These are phyloP conservation scores for Mionectes macconnelli DNA, from an alignment of 2,113 vertebrate species.

Conservation along the genomic window DNA sequence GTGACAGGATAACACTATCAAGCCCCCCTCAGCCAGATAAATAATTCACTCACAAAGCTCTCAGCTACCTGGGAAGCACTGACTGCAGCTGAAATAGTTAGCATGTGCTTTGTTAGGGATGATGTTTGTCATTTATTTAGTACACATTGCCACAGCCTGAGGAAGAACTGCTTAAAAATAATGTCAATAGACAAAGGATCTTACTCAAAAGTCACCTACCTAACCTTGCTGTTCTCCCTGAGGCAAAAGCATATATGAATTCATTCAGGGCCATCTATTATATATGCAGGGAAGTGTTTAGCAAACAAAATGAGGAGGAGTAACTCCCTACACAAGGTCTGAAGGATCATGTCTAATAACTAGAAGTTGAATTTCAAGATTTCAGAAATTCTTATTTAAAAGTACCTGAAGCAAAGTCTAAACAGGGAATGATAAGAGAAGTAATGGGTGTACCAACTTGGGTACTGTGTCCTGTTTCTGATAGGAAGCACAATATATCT, in stretches of 20 bases:
- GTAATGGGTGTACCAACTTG: constrained; percentile 39
- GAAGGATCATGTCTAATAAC: constrained; percentile 71
- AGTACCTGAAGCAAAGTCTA: constrained; percentile 68
- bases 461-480: constrained; percentile 3
- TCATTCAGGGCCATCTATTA: constrained; percentile 69
- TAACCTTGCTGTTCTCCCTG: constrained; percentile 74
- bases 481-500: constrained; percentile 22
- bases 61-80: constrained; percentile 51
- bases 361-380: constrained; percentile 69
- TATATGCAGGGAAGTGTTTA: constrained; percentile 60
- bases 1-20: not conserved
- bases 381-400: constrained; percentile 71
- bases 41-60: constrained; percentile 79
- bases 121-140: constrained; percentile 85
- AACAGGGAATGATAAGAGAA: constrained; percentile 48
- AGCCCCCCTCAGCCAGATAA: not conserved
- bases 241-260: constrained; percentile 69
- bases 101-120: constrained; percentile 35
- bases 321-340: not conserved
- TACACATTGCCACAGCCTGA: constrained; percentile 63
- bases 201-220: constrained; percentile 70
- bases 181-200: constrained; percentile 86
- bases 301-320: constrained; percentile 64
- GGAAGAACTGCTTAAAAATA: constrained; percentile 78
- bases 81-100: constrained; percentile 39